A percentile compares a stretch with the other conserved stretches of the same genome.
Evolutionary conservation across 2,113 vertebrate genomes (phyloP).

Genomic region (Spilogale gracilis): DNA sequence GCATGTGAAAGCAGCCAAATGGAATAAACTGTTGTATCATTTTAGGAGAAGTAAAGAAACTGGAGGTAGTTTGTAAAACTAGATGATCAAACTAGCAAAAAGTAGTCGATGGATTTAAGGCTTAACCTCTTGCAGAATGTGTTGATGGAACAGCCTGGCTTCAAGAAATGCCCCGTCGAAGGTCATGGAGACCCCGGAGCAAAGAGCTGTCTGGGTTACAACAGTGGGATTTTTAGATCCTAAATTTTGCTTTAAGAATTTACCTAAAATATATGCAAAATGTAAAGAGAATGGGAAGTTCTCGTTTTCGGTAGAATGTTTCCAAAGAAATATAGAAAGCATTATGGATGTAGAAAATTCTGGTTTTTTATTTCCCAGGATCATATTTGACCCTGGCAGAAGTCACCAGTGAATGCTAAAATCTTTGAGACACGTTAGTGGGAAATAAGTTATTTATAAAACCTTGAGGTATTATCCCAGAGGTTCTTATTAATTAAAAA

Average conservation of each 20-base stretch:
- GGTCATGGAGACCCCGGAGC: neutral
- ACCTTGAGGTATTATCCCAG: neutral
- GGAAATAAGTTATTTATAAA: neutral
- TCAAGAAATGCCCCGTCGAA: neutral
- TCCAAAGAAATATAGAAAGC: neutral
- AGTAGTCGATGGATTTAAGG: too few species aligned
- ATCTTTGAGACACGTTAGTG: neutral
- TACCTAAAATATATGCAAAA: neutral
- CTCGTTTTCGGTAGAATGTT: neutral
- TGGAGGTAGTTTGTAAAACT: neutral
- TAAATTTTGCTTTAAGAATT: neutral
- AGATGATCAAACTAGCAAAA: neutral
- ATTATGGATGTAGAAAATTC: neutral
- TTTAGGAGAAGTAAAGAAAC: neutral
- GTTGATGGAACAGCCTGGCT: fast-evolving
- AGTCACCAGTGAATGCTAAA: neutral
- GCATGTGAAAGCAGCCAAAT: neutral
- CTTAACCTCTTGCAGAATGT: neutral
- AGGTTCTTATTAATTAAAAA: neutral
- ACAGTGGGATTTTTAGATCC: neutral
- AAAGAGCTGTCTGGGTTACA: neutral
- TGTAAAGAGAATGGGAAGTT: neutral
- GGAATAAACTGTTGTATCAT: neutral
- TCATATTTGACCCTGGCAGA: neutral
- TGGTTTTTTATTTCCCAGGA: neutral